Conservation (phyloP, 35 echinoderm and acorn worm genomes). For the Heliocidaris erythrogramma region DNA sequence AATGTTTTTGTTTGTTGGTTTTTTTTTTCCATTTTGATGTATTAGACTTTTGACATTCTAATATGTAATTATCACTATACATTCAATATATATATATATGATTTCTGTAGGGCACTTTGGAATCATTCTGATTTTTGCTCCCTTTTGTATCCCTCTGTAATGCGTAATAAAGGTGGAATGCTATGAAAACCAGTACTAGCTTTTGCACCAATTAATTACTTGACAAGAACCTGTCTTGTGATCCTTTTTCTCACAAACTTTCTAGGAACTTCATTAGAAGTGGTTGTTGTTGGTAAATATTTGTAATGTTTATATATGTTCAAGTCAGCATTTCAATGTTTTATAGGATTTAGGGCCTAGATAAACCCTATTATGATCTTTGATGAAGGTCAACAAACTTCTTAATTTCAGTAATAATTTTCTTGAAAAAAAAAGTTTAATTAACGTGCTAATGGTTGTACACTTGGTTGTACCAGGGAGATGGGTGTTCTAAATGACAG, state of each 20-base stretch:
- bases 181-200: background rate
- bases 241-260: background rate
- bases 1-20: no score
- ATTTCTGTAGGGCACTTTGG: no score
- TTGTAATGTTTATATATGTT: background rate
- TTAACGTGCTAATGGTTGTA: background rate
- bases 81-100: no score
- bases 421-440: background rate
- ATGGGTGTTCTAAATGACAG: background rate
- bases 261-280: background rate
- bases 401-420: no score
- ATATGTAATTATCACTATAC: no score
- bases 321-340: background rate
- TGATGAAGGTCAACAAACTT: background rate
- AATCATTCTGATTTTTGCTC: background rate
- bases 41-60: no score
- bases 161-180: background rate
- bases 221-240: background rate
- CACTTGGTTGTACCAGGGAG: background rate
- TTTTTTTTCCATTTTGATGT: no score
- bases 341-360: background rate
- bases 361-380: background rate
- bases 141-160: background rate
- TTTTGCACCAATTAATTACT: background rate
- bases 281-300: background rate